Conservation (phyloP, 2,888 invertebrate species). For the Rotaria socialis region DNA sequence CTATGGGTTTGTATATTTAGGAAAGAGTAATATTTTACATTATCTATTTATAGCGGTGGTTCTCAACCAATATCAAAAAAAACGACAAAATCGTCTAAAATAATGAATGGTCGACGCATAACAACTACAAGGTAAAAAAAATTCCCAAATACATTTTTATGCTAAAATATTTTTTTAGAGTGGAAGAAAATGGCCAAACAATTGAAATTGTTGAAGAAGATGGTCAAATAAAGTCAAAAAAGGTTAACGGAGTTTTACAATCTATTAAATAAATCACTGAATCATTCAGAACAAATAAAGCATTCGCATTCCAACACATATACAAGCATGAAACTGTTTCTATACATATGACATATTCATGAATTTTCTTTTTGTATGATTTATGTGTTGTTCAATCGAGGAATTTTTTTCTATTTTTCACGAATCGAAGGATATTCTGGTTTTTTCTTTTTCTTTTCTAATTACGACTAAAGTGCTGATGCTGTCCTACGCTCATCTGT, state of each 20-base stretch:
- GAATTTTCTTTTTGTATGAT: background rate
- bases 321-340: background rate
- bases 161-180: background rate
- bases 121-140: background rate
- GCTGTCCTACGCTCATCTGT: background rate
- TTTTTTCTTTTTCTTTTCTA: background rate
- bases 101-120: background rate
- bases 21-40: too few species aligned
- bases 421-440: background rate
- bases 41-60: background rate
- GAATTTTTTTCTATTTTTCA: background rate
- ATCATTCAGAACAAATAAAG: background rate
- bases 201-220: constrained; percentile 15
- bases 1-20: background rate
- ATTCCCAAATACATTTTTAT: background rate
- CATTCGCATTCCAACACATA: constrained; percentile 7
- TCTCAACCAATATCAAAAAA: background rate
- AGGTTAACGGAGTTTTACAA: background rate
- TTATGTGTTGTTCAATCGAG: background rate
- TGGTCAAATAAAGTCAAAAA: background rate
- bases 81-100: background rate
- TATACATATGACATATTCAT: background rate
- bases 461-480: background rate
- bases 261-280: background rate
- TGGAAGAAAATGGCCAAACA: constrained; percentile 13